Percentiles rank a stretch among this genome's conserved stretches.
Evolutionary conservation across 2,113 vertebrate genomes (phyloP).

Genomic region (Maccullochella peelii): DNA sequence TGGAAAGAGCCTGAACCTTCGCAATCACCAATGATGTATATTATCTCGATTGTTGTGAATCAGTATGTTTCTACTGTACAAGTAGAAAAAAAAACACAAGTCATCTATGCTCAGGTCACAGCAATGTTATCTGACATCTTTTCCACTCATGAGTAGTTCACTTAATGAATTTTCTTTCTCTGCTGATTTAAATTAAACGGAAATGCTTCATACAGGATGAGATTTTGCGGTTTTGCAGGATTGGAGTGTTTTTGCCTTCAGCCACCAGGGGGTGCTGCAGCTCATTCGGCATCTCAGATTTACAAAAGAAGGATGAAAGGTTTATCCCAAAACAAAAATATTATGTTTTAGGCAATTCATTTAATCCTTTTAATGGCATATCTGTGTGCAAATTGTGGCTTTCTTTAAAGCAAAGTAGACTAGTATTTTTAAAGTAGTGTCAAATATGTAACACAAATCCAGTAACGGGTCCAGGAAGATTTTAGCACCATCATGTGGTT

Average conservation of each 20-base stretch:
- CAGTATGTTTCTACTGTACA: neutral
- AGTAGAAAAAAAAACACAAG: neutral
- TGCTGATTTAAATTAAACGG: neutral
- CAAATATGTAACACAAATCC: neutral
- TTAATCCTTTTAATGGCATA: neutral
- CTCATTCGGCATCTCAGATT: neutral
- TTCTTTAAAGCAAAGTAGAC: neutral
- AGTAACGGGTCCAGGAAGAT: neutral
- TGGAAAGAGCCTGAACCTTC: neutral
- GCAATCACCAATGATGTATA: neutral
- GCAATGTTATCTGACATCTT: neutral
- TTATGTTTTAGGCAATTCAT: neutral
- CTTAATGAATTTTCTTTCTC: neutral
- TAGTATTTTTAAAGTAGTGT: no score
- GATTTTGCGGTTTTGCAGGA: neutral
- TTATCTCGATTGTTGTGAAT: neutral
- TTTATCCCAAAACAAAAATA: neutral
- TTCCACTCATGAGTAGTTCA: neutral
- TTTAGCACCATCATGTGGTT: conserved; percentile 59
- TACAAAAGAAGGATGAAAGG: neutral
- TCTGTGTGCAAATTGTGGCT: neutral
- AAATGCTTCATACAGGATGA: neutral
- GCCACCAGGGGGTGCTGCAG: conserved; percentile 43
- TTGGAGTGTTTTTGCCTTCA: neutral
- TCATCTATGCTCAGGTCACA: neutral